A percentile compares a stretch with the other conserved stretches of the same genome.
phyloP scores from a whole-genome alignment of 2,888 invertebrate genomes.

The Neoascia interrupta region DNA sequence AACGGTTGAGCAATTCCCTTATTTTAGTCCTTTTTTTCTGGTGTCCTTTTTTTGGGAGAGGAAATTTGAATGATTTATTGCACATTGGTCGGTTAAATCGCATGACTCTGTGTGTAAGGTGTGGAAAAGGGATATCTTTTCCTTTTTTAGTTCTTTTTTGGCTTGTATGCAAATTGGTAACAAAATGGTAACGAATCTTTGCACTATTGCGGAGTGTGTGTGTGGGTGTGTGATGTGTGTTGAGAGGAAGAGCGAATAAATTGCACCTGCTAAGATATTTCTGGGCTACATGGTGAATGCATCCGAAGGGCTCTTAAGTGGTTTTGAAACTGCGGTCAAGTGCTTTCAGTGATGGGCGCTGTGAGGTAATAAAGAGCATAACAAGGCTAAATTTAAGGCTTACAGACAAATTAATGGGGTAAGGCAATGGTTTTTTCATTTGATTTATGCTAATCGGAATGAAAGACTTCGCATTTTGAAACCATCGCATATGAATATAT shows the following conservation, averaged over 20 bases:
- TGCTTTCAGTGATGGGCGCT: no score
- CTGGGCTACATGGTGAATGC: no score
- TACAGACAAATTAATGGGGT: no score
- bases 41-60: constrained; percentile 2
- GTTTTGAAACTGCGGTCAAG: no score
- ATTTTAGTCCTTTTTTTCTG: background rate
- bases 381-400: no score
- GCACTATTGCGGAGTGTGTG: no score
- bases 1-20: constrained; percentile 24
- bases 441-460: no score
- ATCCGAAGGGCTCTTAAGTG: no score
- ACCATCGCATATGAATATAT: no score
- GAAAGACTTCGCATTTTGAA: no score
- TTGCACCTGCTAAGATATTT: constrained; percentile 56
- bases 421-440: no score
- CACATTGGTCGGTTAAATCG: constrained; percentile 47
- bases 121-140: constrained; percentile 12
- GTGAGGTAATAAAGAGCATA: no score
- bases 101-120: constrained; percentile 5
- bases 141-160: constrained; percentile 34
- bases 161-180: constrained; percentile 62
- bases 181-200: constrained; percentile 60
- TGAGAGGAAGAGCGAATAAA: constrained; percentile 17
- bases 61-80: constrained; percentile 65
- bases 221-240: constrained; percentile 12